Percentiles rank a stretch among this genome's conserved stretches.
Evolutionary conservation across 2,113 vertebrate genomes (phyloP).

Genomic region (Jacana jacana): DNA sequence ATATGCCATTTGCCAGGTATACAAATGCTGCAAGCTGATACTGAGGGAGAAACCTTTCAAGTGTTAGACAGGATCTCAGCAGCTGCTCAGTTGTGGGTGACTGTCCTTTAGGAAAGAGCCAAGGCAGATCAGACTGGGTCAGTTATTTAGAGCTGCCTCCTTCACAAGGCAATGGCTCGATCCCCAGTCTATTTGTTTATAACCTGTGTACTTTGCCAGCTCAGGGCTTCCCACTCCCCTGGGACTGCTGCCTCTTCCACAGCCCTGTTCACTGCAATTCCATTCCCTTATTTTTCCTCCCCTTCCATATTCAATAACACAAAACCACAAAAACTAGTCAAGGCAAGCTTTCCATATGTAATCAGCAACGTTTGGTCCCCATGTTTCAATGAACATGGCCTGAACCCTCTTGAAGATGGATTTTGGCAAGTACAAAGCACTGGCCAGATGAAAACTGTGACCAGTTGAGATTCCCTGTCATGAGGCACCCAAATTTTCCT

Average conservation of each 20-base stretch:
- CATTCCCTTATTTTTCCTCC: background rate
- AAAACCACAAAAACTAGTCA: background rate
- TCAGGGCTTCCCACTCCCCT: background rate
- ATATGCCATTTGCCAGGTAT: background rate
- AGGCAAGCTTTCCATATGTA: background rate
- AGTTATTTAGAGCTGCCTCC: background rate
- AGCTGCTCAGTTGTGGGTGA: background rate
- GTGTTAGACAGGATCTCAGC: background rate
- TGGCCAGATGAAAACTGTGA: background rate
- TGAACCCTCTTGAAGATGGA: background rate
- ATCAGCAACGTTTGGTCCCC: background rate
- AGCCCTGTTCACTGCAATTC: background rate
- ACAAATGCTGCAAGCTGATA: background rate
- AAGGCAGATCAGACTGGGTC: background rate
- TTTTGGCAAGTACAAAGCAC: background rate
- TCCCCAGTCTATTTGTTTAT: background rate
- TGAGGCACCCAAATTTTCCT: background rate
- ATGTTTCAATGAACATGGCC: background rate
- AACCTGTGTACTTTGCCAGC: background rate
- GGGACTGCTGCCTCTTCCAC: background rate
- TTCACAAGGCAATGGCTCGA: background rate
- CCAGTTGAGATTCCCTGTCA: background rate
- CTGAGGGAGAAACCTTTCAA: background rate
- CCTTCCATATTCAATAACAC: background rate
- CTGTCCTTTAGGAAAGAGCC: background rate